phyloP scores from a whole-genome alignment of 2,797 vertebrate species.

The Alcedo quadribrachys region DNA sequence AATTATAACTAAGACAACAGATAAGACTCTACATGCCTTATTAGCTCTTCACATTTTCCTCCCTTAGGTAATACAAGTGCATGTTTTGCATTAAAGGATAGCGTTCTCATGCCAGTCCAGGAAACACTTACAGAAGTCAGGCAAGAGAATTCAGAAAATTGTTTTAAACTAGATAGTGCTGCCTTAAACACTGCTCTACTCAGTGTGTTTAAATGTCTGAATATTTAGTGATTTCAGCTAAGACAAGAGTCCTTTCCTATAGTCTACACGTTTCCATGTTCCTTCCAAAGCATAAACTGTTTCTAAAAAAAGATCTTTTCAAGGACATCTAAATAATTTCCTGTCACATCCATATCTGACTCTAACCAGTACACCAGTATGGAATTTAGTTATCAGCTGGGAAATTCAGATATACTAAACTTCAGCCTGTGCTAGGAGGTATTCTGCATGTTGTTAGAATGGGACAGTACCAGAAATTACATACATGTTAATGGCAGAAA shows the following conservation, averaged over 20 bases:
- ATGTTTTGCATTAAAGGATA: not conserved
- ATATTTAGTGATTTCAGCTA: not conserved
- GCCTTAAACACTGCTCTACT: not conserved
- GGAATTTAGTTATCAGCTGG: conserved; percentile 69
- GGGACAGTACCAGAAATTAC: not conserved
- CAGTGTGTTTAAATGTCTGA: not conserved
- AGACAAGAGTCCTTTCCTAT: not conserved
- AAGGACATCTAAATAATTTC: conserved; percentile 64
- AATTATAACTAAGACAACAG: not conserved
- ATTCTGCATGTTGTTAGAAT: not conserved
- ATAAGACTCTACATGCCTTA: not conserved
- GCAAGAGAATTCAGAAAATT: not conserved
- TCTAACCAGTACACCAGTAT: conserved; percentile 53
- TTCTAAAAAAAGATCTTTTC: conserved; percentile 65
- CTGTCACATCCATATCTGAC: conserved; percentile 65
- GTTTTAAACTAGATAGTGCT: not conserved
- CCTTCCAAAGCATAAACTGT: conserved; percentile 4
- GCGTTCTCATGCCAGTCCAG: not conserved
- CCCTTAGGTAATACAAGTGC: not conserved
- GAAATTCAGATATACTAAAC: conserved; percentile 45
- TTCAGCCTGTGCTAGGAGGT: not conserved
- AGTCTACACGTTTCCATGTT: not conserved
- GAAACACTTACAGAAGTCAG: not conserved
- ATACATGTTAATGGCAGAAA: not conserved
- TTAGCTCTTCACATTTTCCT: not conserved